Evolutionary conservation across 2,113 vertebrate species (phyloP).

Genomic region (Phoenicopterus ruber): DNA sequence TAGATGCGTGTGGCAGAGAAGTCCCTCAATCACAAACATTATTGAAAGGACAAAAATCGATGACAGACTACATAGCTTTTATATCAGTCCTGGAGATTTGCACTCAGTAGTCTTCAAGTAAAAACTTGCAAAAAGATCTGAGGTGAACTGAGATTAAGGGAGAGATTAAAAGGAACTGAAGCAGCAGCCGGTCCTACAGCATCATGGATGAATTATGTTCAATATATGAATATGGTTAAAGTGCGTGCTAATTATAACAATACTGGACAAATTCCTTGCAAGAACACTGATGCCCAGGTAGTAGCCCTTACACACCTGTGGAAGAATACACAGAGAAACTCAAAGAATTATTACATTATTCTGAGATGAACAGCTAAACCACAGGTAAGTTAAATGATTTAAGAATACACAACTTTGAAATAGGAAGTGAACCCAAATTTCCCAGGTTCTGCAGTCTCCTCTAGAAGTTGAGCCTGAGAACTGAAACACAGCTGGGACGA

Average conservation of each 20-base stretch:
- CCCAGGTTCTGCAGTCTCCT: neutral
- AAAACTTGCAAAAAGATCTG: neutral
- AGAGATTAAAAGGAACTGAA: neutral
- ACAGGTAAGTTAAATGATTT: neutral
- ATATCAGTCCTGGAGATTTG: neutral
- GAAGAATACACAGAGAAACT: neutral
- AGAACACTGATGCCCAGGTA: neutral
- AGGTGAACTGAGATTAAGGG: neutral
- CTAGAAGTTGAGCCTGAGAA: neutral
- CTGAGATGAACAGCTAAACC: neutral
- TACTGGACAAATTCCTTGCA: neutral
- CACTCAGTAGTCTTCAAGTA: neutral
- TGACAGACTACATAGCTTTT: neutral
- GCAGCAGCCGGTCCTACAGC: neutral
- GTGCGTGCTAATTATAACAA: neutral
- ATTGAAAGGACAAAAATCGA: neutral
- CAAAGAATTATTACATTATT: neutral
- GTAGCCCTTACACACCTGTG: neutral
- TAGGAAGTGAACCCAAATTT: neutral
- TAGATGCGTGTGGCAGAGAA: neutral
- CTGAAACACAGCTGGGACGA: neutral
- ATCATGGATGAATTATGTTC: neutral
- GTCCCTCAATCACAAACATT: neutral
- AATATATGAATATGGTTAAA: neutral
- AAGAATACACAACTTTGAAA: neutral